Evolutionary conservation across 2,113 vertebrate species (phyloP).

Genomic region (Empidonax alnorum): DNA sequence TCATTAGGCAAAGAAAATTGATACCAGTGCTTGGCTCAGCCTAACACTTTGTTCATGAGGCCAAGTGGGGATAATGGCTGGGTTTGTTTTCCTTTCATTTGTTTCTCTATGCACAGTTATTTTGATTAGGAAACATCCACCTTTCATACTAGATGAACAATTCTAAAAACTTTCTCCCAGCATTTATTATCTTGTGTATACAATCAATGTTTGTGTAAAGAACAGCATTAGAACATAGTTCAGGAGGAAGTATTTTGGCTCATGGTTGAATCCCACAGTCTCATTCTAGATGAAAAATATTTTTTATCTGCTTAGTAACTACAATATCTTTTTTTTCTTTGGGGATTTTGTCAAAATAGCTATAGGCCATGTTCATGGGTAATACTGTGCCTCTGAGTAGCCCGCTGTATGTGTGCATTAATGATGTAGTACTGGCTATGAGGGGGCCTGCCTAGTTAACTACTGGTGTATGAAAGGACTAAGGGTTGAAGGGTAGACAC

Average conservation of each 20-base stretch:
- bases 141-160: slow-evolving; percentile 35
- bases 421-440: neutral
- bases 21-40: slow-evolving; percentile 50
- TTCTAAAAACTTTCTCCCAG: slow-evolving; percentile 13
- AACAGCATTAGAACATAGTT: neutral
- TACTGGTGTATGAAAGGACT: neutral
- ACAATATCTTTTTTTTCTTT: neutral
- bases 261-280: neutral
- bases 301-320: neutral
- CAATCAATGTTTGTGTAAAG: neutral
- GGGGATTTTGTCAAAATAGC: neutral
- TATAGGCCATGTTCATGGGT: neutral
- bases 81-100: slow-evolving; percentile 52
- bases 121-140: slow-evolving; percentile 56
- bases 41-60: slow-evolving; percentile 23
- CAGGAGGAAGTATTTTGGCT: neutral
- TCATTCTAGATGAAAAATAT: neutral
- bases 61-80: slow-evolving; percentile 32
- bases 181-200: slow-evolving; percentile 12
- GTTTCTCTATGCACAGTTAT: neutral
- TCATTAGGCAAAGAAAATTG: slow-evolving; percentile 60
- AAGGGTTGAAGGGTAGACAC: neutral
- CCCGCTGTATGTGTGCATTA: neutral
- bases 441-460: neutral
- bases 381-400: neutral